Conservation (phyloP, 2,888 invertebrate species). For the Petrophora chlorosata region DNA sequence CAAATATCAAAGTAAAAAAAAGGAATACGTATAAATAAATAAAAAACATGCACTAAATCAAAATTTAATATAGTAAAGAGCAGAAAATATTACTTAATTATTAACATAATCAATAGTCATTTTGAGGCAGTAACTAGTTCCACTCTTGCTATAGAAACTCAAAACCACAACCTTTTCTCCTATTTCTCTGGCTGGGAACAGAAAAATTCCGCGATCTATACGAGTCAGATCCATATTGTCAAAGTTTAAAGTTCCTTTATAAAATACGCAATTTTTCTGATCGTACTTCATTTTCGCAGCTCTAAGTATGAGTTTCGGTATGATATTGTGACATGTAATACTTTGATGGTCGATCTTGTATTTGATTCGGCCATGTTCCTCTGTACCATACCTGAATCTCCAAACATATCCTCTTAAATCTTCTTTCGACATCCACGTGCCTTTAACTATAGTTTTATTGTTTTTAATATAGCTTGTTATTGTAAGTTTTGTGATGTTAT, state of each 20-base stretch:
- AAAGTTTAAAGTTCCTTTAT: slow-evolving; percentile 42
- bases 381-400: slow-evolving; percentile 39
- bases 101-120: slow-evolving; percentile 24
- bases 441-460: slow-evolving; percentile 38
- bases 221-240: slow-evolving; percentile 39
- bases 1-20: no score
- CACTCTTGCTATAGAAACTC: slow-evolving; percentile 34
- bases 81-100: background rate
- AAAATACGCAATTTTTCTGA: slow-evolving; percentile 40
- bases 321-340: slow-evolving; percentile 43
- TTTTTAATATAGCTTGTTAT: slow-evolving; percentile 36
- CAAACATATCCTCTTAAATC: slow-evolving; percentile 39
- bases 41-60: background rate
- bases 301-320: slow-evolving; percentile 37
- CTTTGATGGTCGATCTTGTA: slow-evolving; percentile 38
- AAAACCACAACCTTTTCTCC: slow-evolving; percentile 41
- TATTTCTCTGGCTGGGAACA: slow-evolving; percentile 42
- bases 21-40: no score
- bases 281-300: slow-evolving; percentile 40
- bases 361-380: slow-evolving; percentile 29
- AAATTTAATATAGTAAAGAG: background rate
- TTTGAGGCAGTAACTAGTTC: slow-evolving; percentile 36
- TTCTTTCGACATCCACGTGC: slow-evolving; percentile 39
- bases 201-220: slow-evolving; percentile 40
- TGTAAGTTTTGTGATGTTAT: slow-evolving; percentile 21